Evolutionary conservation across 2,797 vertebrate genomes (phyloP).

Genomic region (Trichosurus vulpecula): DNA sequence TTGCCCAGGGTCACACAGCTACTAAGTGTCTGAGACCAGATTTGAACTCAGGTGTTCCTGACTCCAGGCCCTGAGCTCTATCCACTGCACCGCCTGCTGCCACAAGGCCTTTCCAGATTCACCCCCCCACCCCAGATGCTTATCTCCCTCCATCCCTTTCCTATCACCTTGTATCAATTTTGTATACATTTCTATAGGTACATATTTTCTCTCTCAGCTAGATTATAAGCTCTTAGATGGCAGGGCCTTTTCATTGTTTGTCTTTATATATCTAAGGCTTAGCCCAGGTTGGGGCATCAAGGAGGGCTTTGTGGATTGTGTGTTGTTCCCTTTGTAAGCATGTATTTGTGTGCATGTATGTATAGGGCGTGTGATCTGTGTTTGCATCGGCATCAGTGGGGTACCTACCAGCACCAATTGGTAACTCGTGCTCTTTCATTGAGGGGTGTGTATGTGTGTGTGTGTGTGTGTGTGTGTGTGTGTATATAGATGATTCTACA

Average conservation of each 20-base stretch:
- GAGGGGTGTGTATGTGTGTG: not conserved
- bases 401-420: slow-evolving; percentile 14
- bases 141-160: not conserved
- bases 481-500: too few relatives aligned
- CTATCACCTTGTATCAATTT: not conserved
- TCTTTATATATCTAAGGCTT: not conserved
- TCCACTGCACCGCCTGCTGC: not conserved
- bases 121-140: not conserved
- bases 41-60: not conserved
- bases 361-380: rapidly evolving
- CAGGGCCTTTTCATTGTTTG: not conserved
- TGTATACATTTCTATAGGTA: not conserved
- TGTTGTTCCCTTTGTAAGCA: too few relatives aligned
- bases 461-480: not conserved
- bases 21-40: not conserved
- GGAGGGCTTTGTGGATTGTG: not conserved
- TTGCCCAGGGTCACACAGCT: not conserved
- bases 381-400: not conserved
- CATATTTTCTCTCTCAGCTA: not conserved
- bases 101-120: not conserved
- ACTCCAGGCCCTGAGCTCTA: not conserved
- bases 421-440: slow-evolving; percentile 19
- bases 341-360: not conserved
- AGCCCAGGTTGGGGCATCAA: not conserved
- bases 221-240: not conserved